A percentile compares a stretch with the other conserved stretches of the same genome.
phyloP scores from a whole-genome alignment of 2,888 invertebrate genomes.

The Rhogogaster chlorosoma region DNA sequence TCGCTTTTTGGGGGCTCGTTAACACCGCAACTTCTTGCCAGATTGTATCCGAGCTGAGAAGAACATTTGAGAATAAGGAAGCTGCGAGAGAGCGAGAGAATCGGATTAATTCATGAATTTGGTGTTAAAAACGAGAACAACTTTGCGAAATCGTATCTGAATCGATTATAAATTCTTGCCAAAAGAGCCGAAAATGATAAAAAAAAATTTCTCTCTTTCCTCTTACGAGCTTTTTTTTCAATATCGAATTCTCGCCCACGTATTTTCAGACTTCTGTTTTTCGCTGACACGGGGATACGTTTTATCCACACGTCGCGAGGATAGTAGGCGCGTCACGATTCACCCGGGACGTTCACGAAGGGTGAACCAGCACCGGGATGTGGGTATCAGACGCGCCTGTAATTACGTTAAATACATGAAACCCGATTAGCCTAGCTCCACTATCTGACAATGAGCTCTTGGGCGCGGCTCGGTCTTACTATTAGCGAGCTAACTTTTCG shows the following conservation, averaged over 20 bases:
- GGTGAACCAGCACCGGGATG: background rate
- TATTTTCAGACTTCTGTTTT: background rate
- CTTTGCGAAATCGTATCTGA: too few species aligned
- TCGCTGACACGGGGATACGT: background rate
- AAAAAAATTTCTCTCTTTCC: background rate
- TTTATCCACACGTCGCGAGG: background rate
- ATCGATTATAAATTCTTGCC: too few species aligned
- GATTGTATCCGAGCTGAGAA: background rate
- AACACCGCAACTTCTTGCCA: background rate
- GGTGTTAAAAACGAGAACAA: background rate
- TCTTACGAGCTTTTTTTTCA: background rate
- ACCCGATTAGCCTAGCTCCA: slow-evolving; percentile 31
- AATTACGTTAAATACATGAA: slow-evolving; percentile 44
- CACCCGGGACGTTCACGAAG: slow-evolving; percentile 22
- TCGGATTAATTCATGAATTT: background rate
- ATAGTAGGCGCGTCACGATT: slow-evolving; percentile 19
- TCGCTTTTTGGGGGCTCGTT: background rate
- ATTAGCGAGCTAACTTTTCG: slow-evolving; percentile 21
- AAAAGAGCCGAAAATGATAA: too few species aligned
- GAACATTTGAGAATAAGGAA: background rate
- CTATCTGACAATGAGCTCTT: slow-evolving; percentile 31
- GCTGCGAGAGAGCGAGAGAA: background rate
- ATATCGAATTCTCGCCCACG: background rate
- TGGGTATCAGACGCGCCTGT: slow-evolving; percentile 8
- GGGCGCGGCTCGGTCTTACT: slow-evolving; percentile 21